Evolutionary conservation across 1,140 invertebrate genomes (phyloP).

Genomic region (Metopolophium dirhodum): DNA sequence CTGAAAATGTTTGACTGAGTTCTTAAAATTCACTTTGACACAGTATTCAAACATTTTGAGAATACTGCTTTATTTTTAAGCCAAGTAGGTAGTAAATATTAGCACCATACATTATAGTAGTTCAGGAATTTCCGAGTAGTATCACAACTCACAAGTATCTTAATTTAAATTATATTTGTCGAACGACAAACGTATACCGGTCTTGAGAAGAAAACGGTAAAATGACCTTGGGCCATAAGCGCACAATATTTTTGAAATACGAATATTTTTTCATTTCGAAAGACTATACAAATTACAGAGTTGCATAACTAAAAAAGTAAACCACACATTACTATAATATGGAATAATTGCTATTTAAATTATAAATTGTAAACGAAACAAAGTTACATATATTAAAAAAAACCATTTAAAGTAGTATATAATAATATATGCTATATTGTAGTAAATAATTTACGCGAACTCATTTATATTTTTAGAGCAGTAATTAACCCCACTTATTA

Average conservation of each 20-base stretch:
- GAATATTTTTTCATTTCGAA: conserved; percentile 27
- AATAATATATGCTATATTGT: not conserved
- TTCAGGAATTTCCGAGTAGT: not conserved
- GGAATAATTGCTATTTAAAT: conserved; percentile 15
- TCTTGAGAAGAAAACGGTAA: conserved; percentile 43
- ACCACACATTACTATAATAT: not conserved
- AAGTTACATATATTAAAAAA: conserved; percentile 4
- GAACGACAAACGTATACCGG: not conserved
- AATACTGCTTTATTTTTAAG: conserved; percentile 1
- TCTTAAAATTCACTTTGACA: not conserved
- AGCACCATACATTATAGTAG: not conserved
- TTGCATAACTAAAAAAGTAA: conserved; percentile 19
- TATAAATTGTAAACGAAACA: not conserved
- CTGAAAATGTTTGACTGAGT: not conserved
- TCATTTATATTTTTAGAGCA: not conserved
- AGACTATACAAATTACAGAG: not conserved
- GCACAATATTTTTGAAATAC: conserved; percentile 17
- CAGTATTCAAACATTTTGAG: not conserved
- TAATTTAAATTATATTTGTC: conserved; percentile 19
- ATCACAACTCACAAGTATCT: not conserved
- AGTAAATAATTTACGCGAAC: conserved; percentile 1
- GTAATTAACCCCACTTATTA: conserved; percentile 22
- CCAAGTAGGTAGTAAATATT: not conserved
- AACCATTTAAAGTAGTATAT: not conserved
- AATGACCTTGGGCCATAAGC: conserved; percentile 37